Percentiles rank a stretch among this genome's conserved stretches.
Conservation (phyloP, 2,113 vertebrate species). For the Halcyon malimbica region DNA sequence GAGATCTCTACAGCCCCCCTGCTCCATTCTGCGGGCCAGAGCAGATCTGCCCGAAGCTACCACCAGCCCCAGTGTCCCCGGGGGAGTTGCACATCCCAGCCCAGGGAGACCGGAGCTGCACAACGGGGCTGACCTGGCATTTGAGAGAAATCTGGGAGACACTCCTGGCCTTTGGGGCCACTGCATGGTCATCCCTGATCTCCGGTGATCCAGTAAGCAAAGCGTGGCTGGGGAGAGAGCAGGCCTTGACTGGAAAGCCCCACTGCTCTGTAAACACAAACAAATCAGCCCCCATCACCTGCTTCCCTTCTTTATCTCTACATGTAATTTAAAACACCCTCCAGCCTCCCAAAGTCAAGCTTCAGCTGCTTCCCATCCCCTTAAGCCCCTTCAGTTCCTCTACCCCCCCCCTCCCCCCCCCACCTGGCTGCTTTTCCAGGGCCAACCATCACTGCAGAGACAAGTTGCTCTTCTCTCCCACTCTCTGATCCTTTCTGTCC, state of each 20-base stretch:
- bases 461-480: conserved; percentile 60
- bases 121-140: fast-evolving
- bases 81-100: not conserved
- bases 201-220: not conserved
- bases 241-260: conserved; percentile 42
- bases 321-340: conserved; percentile 61
- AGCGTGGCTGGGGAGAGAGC: not conserved
- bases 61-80: not conserved
- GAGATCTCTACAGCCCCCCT: not conserved
- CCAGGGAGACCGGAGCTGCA: not conserved
- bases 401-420: not conserved
- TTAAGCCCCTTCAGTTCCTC: conserved; percentile 56
- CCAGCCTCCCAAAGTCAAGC: conserved; percentile 44
- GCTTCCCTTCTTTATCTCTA: conserved; percentile 65
- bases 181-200: not conserved
- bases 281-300: conserved; percentile 57
- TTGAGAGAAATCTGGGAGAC: not conserved
- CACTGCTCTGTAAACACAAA: conserved; percentile 52
- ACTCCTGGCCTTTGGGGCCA: not conserved
- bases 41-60: not conserved
- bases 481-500: conserved; percentile 69
- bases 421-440: conserved; percentile 44
- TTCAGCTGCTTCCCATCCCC: conserved; percentile 65
- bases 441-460: conserved; percentile 49
- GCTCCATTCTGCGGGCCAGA: not conserved